Evolutionary conservation across 2,888 invertebrate genomes (phyloP).

Genomic region (Euzetes globulus): DNA sequence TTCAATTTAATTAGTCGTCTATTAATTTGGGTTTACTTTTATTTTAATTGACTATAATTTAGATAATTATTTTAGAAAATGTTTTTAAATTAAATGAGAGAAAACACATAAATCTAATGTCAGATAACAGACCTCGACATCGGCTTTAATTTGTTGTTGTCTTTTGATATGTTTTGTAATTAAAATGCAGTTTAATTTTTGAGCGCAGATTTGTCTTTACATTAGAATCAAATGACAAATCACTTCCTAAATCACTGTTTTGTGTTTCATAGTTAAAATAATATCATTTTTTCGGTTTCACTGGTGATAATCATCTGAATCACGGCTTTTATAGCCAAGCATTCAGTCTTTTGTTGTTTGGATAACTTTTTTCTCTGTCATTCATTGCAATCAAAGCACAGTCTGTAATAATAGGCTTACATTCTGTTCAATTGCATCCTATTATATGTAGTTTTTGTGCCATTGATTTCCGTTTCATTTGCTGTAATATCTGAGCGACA

Average conservation of each 20-base stretch:
- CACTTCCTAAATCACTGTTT: background rate
- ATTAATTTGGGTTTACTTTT: too few species aligned
- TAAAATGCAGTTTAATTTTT: too few species aligned
- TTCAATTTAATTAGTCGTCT: too few species aligned
- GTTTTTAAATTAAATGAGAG: too few species aligned
- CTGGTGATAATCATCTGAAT: background rate
- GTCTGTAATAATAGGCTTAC: slow-evolving; percentile 26
- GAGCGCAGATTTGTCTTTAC: too few species aligned
- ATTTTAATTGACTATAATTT: too few species aligned
- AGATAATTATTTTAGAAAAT: too few species aligned
- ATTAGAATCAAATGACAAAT: background rate
- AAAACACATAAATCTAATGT: background rate
- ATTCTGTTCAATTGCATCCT: background rate
- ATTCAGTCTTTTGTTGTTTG: background rate
- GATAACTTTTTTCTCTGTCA: background rate
- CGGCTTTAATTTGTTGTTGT: background rate
- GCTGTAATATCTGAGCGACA: background rate
- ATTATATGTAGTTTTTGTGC: slow-evolving; percentile 15
- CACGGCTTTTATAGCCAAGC: background rate
- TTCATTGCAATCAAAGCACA: background rate
- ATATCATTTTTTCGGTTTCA: background rate
- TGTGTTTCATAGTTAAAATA: background rate
- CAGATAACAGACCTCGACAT: background rate
- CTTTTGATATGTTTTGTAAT: too few species aligned
- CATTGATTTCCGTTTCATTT: slow-evolving; percentile 18